Evolutionary conservation across 2,888 invertebrate genomes (phyloP), one percentile per base, ranked within the genome.

Genomic region (Mesorhabditis sp.): DNA sequence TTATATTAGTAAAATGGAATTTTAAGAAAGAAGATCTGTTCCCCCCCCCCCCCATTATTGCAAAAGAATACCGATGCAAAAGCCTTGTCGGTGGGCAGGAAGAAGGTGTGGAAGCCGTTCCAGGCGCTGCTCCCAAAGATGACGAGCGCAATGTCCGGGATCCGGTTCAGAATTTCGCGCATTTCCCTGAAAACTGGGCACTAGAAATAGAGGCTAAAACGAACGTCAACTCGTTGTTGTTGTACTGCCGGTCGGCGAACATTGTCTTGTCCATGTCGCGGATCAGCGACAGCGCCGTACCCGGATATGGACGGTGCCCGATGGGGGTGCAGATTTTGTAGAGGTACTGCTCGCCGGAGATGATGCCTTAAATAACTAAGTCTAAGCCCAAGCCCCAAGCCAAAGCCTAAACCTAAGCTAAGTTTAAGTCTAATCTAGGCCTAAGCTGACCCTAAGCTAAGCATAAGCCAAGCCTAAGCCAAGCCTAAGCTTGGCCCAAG

Each of bases 101-200:
- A 86, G 74, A 85, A 86, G 0, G 86, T 86, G 73, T 86, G 85
- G 73, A 83, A 86, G 28, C 84, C 85, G 67, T 82, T 81, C 82
- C 82, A 82, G 1, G 79, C 82, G 7, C 82, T 82, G 4, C 76
- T 75, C 6, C 85, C 85, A 63, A 75, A 86, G 64, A 85, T 82
- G 6, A 86, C 83, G 3, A 83, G 73, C 0, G 84, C 83, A 64
- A 86, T 82, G 70, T 85, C 85, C 0, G 86, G 86, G 10, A 81
- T 78, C 3, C 82, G 79, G 65, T 84, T 79, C 7, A 86, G 76
- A 64, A 84, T 79, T 67, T 86, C 84, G 4, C 85, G 78, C n/a
- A 86, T 73, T 69, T 83, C 81, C 10, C 84, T 85, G 73, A 58
- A 81, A 73, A 43, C 7, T 2, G n/a, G 7, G n/a, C 41, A n/a